Evolutionary conservation across 2,113 vertebrate species (phyloP).

Genomic region (Anser cygnoides): DNA sequence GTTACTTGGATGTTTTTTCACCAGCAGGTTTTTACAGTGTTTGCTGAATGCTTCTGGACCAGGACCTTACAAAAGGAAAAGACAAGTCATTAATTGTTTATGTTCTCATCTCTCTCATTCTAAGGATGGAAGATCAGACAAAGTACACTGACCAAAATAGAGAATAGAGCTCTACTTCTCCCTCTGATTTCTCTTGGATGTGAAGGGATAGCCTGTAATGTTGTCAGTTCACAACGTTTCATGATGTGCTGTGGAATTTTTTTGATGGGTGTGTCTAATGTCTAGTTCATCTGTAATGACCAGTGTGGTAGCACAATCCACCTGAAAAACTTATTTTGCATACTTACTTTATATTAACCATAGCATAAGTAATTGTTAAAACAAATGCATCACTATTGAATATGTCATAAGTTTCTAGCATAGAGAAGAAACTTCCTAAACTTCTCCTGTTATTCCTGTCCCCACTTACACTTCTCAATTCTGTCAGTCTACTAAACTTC

Average conservation of each 20-base stretch:
- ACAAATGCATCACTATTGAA: not conserved
- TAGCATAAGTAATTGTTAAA: not conserved
- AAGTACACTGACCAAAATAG: not conserved
- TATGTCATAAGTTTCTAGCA: not conserved
- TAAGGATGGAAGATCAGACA: not conserved
- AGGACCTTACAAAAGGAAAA: not conserved
- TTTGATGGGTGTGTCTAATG: not conserved
- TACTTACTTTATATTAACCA: not conserved
- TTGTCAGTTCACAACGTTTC: not conserved
- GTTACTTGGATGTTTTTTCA: not conserved
- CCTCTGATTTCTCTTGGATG: not conserved
- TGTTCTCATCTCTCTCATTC: not conserved
- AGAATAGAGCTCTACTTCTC: not conserved
- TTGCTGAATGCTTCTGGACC: not conserved
- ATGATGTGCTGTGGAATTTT: not conserved
- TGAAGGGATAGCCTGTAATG: not conserved
- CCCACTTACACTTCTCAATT: not conserved
- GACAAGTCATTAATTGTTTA: not conserved
- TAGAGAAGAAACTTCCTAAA: not conserved
- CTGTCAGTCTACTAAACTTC: not conserved
- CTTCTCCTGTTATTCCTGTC: not conserved
- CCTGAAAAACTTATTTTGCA: not conserved
- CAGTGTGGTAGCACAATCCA: not conserved
- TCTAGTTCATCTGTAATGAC: not conserved
- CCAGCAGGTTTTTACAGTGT: not conserved